Evolutionary conservation across 2,888 invertebrate genomes (phyloP), one percentile per base, ranked within the genome.

Genomic region (Oscheius sp.): DNA sequence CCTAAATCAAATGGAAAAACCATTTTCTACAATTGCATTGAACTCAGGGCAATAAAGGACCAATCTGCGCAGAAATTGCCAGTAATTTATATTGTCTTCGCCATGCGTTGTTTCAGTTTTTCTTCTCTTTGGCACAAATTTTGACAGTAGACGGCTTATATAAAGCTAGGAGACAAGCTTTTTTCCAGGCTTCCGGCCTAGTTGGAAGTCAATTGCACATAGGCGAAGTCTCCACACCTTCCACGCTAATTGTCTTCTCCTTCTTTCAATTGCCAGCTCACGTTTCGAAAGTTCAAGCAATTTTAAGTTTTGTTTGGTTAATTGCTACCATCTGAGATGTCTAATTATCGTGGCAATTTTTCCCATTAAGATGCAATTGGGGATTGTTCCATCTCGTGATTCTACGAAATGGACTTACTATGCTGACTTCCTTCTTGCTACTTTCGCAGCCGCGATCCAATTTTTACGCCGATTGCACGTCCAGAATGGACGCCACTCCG

Each of bases 391-490:
- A 15, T 42, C 17, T 4, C 42, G 17, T 42, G 27, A 25, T 48
- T 48, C 52, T 52, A 29, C 25, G 52, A 52, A 42, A 42, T n/a
- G n/a, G n/a, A 42, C 42, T 25, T 55, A 55, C 55, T 27, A 45
- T 61, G 61, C 42, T 61, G 45, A 42, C 31, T 61, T 61, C 61
- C 61, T 61, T 61, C 61, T 61, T 61, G 42, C 61, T 61, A 61
- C 61, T 61, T 61, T 61, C 61, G 61, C 61, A 61, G 61, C 31
- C 61, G 61, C 39, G 61, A 61, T 61, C 61, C 61, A 61, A 61
- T 61, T 61, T 61, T 61, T 61, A 61, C 61, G 61, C 61, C 61
- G 61, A 61, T 61, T 61, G 61, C 61, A 27, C 61, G 61, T 61
- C 61, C 27, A 61, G 61, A 61, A 61, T 61, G 61, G 45, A 45